Evolutionary conservation across 2,888 invertebrate genomes (phyloP), one percentile per base, ranked within the genome.

Genomic region (Melanotus villosus): DNA sequence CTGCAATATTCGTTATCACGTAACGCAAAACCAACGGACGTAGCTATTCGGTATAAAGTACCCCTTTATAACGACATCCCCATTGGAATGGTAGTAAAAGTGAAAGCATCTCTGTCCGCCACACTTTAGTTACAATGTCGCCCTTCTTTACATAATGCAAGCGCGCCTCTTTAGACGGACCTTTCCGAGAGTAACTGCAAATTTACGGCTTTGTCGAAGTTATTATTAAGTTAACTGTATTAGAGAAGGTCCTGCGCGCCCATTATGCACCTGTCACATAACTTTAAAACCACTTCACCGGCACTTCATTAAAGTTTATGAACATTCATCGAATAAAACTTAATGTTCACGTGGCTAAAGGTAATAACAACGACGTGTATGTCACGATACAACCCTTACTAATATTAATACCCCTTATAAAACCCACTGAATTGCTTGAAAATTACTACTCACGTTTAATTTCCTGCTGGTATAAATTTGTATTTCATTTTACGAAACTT

Each of bases 161-260:
- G 38, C 26, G 18, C 12, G 14, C 52, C 64, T 64, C 45, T 59
- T 64, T 52, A 65, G 50, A 34, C 41, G 56, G 50, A 63, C 63
- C 68, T 62, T 63, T 50, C 47, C 19, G 43, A 65, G n/a, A n/a
- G 65, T 38, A 64, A 65, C 34, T 65, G 50, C 59, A 65, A 63
- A 68, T 65, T 68, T 65, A 68, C 58, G 52, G 45, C 68, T 68
- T 59, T 59, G 65, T 65, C 64, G 41, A 68, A 68, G 52, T 68
- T 68, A 68, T 68, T 68, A 68, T 68, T 59, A 65, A 58, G 64
- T 59, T 68, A 65, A 64, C 57, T 68, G 65, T 68, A 64, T 58
- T 59, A 57, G 47, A 36, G 45, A 36, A 59, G 68, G 64, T 43
- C 52, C 52, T 59, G n/a, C 19, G 45, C 52, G 34, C 36, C 52